phyloP scores from a whole-genome alignment of 1,140 invertebrate species.

The Drosophila ohnishii region DNA sequence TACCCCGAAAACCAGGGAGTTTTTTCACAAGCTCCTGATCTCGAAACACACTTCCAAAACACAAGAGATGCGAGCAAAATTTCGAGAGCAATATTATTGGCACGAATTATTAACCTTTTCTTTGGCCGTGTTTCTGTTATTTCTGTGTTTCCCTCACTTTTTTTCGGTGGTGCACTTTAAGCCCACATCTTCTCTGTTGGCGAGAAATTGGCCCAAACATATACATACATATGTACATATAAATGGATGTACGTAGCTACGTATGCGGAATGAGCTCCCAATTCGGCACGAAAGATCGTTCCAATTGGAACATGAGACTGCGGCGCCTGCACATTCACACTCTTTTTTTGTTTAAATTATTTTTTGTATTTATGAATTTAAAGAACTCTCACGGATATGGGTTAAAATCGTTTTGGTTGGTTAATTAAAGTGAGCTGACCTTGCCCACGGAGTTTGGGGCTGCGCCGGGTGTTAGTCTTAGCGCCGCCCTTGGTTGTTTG shows the following conservation, averaged over 20 bases:
- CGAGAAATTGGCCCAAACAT: slow-evolving; percentile 51
- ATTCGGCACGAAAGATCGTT: slow-evolving; percentile 48
- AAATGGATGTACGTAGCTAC: slow-evolving; percentile 6
- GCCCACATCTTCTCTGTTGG: slow-evolving; percentile 45
- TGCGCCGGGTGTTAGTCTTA: background rate
- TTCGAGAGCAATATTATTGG: slow-evolving; percentile 60
- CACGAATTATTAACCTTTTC: slow-evolving; percentile 61
- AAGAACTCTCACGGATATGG: slow-evolving; percentile 45
- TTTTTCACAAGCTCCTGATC: slow-evolving; percentile 41
- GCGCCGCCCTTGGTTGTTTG: slow-evolving; percentile 28
- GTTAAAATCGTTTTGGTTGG: slow-evolving; percentile 18
- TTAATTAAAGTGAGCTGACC: slow-evolving; percentile 27
- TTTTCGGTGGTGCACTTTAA: slow-evolving; percentile 52
- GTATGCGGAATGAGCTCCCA: slow-evolving; percentile 45
- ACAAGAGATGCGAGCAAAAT: slow-evolving; percentile 53
- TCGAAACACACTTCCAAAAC: slow-evolving; percentile 68
- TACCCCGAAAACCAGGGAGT: background rate
- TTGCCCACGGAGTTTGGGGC: slow-evolving; percentile 35
- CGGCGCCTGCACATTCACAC: slow-evolving; percentile 29
- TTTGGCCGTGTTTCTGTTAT: slow-evolving; percentile 36
- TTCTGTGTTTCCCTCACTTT: slow-evolving; percentile 22
- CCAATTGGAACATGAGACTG: slow-evolving; percentile 49
- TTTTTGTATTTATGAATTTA: slow-evolving; percentile 27
- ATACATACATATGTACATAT: background rate
- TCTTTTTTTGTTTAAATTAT: background rate